These are phyloP conservation scores for Pasiphila rectangulata DNA, from an alignment of 2,888 invertebrate genomes.

Conservation along the genomic window DNA sequence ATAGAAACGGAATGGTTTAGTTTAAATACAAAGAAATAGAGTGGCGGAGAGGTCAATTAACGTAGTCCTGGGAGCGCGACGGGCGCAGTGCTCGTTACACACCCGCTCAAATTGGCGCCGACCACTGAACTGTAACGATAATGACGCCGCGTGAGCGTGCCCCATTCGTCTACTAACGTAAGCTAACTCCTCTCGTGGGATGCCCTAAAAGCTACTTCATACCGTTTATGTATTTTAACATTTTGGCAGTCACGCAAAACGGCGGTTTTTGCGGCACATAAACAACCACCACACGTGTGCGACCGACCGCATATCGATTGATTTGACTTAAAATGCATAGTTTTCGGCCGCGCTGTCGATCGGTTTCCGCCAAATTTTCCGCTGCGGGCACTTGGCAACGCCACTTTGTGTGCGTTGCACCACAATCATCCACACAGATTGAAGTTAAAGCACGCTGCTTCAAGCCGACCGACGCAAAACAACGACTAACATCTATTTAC, in stretches of 20 bases:
- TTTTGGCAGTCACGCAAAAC: conserved; percentile 74
- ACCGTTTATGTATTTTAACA: conserved; percentile 55
- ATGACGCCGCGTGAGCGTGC: conserved; percentile 63
- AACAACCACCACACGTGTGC: conserved; percentile 73
- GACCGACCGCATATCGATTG: conserved; percentile 72
- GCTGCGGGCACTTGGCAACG: conserved; percentile 70
- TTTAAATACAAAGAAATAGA: conserved; percentile 55
- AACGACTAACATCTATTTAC: conserved; percentile 40
- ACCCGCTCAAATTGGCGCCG: conserved; percentile 65
- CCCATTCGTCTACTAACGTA: conserved; percentile 63
- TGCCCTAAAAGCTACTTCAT: conserved; percentile 68
- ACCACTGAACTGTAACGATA: conserved; percentile 70
- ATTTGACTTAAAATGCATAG: conserved; percentile 75
- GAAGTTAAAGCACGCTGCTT: conserved; percentile 44
- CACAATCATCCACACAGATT: conserved; percentile 57
- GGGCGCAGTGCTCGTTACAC: conserved; percentile 62
- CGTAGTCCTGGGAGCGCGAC: conserved; percentile 58
- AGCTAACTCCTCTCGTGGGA: conserved; percentile 70
- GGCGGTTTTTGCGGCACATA: conserved; percentile 76
- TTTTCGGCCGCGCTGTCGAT: conserved; percentile 69
- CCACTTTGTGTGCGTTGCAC: conserved; percentile 54
- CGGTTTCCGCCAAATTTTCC: conserved; percentile 71
- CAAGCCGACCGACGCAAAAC: conserved; percentile 39
- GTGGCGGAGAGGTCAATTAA: conserved; percentile 59
- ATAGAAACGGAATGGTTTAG: conserved; percentile 21